These are phyloP conservation scores for Parauchenoglanis ngamensis DNA, from an alignment of 2,797 vertebrate species.

Conservation along the genomic window DNA sequence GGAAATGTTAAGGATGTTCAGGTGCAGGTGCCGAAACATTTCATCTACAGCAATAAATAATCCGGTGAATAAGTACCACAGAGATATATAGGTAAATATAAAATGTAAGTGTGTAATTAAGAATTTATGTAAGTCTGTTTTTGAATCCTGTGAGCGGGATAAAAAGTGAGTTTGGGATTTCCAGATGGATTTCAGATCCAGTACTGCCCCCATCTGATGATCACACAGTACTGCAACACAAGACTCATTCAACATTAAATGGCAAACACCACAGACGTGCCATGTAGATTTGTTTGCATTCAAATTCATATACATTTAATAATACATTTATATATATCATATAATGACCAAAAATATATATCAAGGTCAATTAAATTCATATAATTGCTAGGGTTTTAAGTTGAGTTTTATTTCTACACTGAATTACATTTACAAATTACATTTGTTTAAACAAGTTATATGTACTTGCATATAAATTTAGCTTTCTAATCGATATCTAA, in stretches of 20 bases:
- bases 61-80: neutral
- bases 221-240: constrained; percentile 14
- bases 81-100: neutral
- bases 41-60: neutral
- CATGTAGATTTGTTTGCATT: neutral
- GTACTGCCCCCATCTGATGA: constrained; percentile 41
- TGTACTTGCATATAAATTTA: no score
- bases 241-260: neutral
- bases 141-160: neutral
- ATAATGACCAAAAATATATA: neutral
- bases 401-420: neutral
- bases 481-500: neutral
- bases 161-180: constrained; percentile 1
- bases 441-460: neutral
- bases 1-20: neutral
- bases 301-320: neutral
- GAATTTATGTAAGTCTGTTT: neutral
- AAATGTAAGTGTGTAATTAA: neutral
- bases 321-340: no score
- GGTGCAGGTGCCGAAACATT: neutral
- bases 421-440: neutral
- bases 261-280: neutral
- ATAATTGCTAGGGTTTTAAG: no score
- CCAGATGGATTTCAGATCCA: neutral
- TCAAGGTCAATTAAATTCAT: neutral